These are phyloP conservation scores for Yponomeuta malinellus DNA, from an alignment of 2,888 invertebrate species.

Conservation along the genomic window DNA sequence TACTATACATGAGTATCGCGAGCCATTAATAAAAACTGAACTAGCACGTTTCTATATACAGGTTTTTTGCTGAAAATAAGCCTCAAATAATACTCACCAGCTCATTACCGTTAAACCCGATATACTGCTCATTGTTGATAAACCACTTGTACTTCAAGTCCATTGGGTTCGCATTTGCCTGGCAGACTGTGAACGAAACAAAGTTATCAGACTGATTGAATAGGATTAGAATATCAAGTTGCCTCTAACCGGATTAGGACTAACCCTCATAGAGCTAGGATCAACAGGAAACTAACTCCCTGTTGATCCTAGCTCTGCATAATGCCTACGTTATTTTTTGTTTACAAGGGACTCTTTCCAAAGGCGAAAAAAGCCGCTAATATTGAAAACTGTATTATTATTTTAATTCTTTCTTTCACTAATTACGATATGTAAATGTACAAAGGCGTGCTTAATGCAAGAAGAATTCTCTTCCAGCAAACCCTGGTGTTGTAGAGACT, in stretches of 20 bases:
- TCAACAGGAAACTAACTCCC: neutral
- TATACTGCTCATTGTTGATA: conserved; percentile 86
- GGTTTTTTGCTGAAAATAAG: neutral
- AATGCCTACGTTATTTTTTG: too few relatives aligned
- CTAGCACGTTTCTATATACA: neutral
- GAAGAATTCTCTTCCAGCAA: too few relatives aligned
- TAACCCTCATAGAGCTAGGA: neutral
- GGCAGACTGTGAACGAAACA: conserved; percentile 75
- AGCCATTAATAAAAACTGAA: too few relatives aligned
- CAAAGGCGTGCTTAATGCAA: too few relatives aligned
- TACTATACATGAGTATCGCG: too few relatives aligned
- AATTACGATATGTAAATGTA: too few relatives aligned
- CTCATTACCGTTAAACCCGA: conserved; percentile 89
- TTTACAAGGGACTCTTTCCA: too few relatives aligned
- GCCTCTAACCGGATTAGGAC: neutral
- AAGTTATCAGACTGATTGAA: conserved; percentile 1
- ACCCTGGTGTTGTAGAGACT: too few relatives aligned
- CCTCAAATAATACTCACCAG: conserved; percentile 67
- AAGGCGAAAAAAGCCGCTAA: too few relatives aligned
- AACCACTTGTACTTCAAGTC: conserved; percentile 91
- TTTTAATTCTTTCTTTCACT: too few relatives aligned
- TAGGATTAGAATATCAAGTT: neutral
- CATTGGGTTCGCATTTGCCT: conserved; percentile 92
- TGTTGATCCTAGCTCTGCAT: neutral
- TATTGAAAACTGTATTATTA: too few relatives aligned